A percentile compares a stretch with the other conserved stretches of the same genome.
Evolutionary conservation across 2,888 invertebrate species (phyloP).

Genomic region (Trichacis sp.): DNA sequence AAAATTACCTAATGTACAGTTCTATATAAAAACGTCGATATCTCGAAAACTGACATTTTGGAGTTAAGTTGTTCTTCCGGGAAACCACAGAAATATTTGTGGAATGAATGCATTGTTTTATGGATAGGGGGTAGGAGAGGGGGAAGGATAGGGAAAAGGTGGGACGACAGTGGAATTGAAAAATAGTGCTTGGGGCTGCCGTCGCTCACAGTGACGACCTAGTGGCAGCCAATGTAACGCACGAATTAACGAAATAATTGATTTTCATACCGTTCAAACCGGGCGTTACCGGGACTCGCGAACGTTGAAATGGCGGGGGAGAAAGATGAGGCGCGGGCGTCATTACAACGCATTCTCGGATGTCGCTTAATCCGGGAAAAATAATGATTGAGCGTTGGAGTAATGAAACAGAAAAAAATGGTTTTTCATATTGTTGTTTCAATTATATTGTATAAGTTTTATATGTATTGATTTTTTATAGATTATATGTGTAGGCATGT

Average conservation of each 20-base stretch:
- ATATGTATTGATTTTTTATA: too few species aligned
- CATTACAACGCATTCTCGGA: conserved; percentile 32
- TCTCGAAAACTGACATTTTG: too few species aligned
- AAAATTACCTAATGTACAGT: too few species aligned
- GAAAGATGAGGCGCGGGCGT: conserved; percentile 1
- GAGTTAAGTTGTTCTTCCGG: too few species aligned
- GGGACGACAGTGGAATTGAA: conserved; percentile 63
- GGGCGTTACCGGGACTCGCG: conserved; percentile 42
- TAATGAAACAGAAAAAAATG: background rate
- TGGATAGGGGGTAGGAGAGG: conserved; percentile 9
- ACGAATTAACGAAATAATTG: conserved; percentile 56
- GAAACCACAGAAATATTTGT: too few species aligned
- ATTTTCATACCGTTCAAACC: conserved; percentile 57
- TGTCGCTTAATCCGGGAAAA: conserved; percentile 30
- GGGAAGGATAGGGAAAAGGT: conserved; percentile 38
- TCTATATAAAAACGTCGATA: too few species aligned
- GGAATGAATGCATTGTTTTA: conserved; percentile 28
- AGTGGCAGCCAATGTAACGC: conserved; percentile 65
- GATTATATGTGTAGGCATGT: too few species aligned
- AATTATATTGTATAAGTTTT: too few species aligned
- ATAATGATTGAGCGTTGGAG: conserved; percentile 5
- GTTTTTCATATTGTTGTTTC: too few species aligned
- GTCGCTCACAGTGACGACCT: conserved; percentile 63
- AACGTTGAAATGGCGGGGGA: background rate
- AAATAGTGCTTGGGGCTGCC: conserved; percentile 64